Evolutionary conservation across 2,888 invertebrate species (phyloP), one percentile per base, ranked within the genome.

Genomic region (Unio pictorum): DNA sequence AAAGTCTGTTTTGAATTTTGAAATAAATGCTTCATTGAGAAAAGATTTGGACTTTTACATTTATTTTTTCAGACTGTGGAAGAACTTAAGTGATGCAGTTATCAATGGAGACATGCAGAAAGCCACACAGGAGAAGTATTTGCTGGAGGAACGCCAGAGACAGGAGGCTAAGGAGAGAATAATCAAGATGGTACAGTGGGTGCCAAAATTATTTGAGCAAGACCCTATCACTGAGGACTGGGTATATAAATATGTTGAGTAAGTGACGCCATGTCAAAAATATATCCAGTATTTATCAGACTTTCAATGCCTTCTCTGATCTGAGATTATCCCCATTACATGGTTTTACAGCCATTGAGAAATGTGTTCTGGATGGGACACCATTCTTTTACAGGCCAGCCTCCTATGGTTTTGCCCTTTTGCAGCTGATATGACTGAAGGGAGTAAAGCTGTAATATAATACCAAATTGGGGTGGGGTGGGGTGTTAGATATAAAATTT

Each of bases 71-170:
- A 91, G 91, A 80, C 91, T 98, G 2, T 98, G 98, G 98, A 91
- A 92, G 59, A 93, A 94, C 79, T 97, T 98, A 1, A 95, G 96
- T 0, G 93, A 94, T 67, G 97, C 97, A 1, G 96, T 98, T 78
- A 89, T 91, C 30, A 92, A 93, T 18, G 95, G 95, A 71, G 96
- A 98, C 91, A 95, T 96, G 92, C 93, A 94, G 54, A 94, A 94
- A 2, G 98, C 98, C 0, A 98, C 98, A 0, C 95, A 95, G 71
- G 95, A 97, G 87, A 98, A 98, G 91, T 96, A 96, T 0, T 91
- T 94, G 60, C 92, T 98, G 64, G 98, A 98, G 86, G 96, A 97
- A 88, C 94, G 93, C 0, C 97, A 97, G 89, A 91, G 97, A 8
- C 92, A 92, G 23, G 92, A 93, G 0, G 94, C 95, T 0, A 94